Evolutionary conservation across 2,888 invertebrate genomes (phyloP).

Genomic region (Vesta saturnalis): DNA sequence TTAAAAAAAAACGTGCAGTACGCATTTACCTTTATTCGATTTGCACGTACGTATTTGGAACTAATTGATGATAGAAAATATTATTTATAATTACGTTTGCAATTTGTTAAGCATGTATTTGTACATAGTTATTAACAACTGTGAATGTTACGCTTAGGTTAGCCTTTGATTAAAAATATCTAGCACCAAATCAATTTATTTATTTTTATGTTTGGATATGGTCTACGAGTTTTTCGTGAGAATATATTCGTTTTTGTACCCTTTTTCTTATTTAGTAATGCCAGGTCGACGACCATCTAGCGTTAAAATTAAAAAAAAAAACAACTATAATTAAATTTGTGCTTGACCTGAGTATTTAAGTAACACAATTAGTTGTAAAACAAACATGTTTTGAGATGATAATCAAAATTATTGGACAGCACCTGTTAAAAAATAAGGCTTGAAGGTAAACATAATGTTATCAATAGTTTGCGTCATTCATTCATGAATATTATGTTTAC

Average conservation of each 20-base stretch:
- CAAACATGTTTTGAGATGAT: too few relatives aligned
- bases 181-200: background rate
- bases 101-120: constrained; percentile 10
- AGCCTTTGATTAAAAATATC: constrained; percentile 9
- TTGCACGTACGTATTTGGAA: constrained; percentile 13
- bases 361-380: too few relatives aligned
- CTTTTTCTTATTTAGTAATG: background rate
- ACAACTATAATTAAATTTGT: too few relatives aligned
- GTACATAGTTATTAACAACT: constrained; percentile 5
- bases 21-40: background rate
- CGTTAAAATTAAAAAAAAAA: too few relatives aligned
- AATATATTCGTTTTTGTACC: background rate
- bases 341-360: too few relatives aligned
- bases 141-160: background rate
- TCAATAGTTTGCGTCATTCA: too few relatives aligned
- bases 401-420: too few relatives aligned
- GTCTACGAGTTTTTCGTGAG: background rate
- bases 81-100: constrained; percentile 6
- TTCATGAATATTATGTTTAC: too few relatives aligned
- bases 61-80: constrained; percentile 11
- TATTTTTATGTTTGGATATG: background rate
- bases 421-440: too few relatives aligned
- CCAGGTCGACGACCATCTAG: background rate
- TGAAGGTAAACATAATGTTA: too few relatives aligned
- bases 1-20: too few relatives aligned